Evolutionary conservation across 2,797 vertebrate species (phyloP), one percentile per base, ranked within the genome.

Genomic region (Valencia hispanica): DNA sequence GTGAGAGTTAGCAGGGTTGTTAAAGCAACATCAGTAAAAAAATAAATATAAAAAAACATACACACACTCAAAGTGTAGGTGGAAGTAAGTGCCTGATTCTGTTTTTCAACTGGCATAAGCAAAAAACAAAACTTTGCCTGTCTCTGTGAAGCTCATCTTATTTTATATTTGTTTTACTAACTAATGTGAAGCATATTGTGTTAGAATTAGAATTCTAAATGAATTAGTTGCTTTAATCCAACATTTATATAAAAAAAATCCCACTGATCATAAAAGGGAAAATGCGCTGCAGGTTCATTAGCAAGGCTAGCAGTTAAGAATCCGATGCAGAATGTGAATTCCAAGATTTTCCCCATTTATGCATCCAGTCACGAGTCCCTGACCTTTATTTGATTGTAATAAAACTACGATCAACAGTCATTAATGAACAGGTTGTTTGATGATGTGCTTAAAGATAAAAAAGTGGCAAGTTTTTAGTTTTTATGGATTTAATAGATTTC

Each of bases 21-120:
- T 51, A 25, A 43, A 75, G 73, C 32, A 79, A 59, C 51, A 55
- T 39, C 59, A 77, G 25, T 22, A 48, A 70, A 75, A 66, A 27
- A 36, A 74, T n/a, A n/a, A n/a, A n/a, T n/a, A n/a, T n/a, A 27
- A 36, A 71, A 73, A 30, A 39, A 74, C 15, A 55, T 30, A 39
- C 47, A 69, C 77, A 50, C 63, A 39, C 39, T 48, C 72, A 68
- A 59, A 55, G 34, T 68, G 18, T 51, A 48, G 50, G 69, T 70
- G 43, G 11, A 47, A 74, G 36, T n/a, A 55, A 47, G 32, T 69
- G 25, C 53, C 15, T 68, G 39, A n/a, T 68, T 15, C 0, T 65
- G 20, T 25, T 39, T 39, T 65, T 65, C 20, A 39, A 12, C 65
- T 68, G 39, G 10, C 36, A 41, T 41, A 20, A 43, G 36, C 4